phyloP scores from a whole-genome alignment of 30 jellyfish, hydroid and myxozoan species.

The Haliclystus octoradiatus region DNA sequence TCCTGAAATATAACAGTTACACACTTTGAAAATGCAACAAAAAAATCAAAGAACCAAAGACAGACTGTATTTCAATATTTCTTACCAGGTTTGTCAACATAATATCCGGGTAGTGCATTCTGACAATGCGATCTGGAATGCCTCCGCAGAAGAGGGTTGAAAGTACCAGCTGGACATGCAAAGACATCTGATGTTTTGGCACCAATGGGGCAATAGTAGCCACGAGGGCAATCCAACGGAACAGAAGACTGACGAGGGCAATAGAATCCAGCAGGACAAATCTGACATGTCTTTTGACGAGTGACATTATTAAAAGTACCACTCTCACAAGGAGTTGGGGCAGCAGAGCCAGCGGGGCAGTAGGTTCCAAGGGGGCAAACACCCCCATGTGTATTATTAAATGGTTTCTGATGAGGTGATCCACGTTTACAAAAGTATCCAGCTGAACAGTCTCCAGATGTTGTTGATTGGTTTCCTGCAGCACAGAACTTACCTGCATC shows the following conservation, averaged over 20 bases:
- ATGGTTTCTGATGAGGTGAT: constrained; percentile 78
- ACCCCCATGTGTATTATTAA: constrained; percentile 71
- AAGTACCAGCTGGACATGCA: constrained; percentile 87
- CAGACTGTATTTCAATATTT: background rate
- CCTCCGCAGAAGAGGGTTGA: constrained; percentile 53
- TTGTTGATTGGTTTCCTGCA: constrained; percentile 75
- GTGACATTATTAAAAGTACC: constrained; percentile 82
- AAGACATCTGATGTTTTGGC: constrained; percentile 11
- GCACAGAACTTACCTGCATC: constrained; percentile 81
- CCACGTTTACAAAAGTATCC: constrained; percentile 91
- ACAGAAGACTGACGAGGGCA: constrained; percentile 72
- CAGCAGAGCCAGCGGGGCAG: constrained; percentile 68
- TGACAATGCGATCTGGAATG: constrained; percentile 48
- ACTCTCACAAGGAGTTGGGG: constrained; percentile 84
- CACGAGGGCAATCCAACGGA: constrained; percentile 85
- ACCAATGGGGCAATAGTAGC: constrained; percentile 78
- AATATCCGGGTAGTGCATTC: constrained; percentile 79
- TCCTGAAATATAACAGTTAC: constrained; percentile 20
- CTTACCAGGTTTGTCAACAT: constrained; percentile 59
- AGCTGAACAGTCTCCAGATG: constrained; percentile 64
- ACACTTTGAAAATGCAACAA: background rate
- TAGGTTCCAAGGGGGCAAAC: constrained; percentile 91
- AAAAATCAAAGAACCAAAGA: background rate
- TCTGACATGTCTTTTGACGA: constrained; percentile 59
- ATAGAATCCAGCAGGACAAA: constrained; percentile 80